Conservation (phyloP, 2,888 invertebrate species). For the Polylopha cassiicola region DNA sequence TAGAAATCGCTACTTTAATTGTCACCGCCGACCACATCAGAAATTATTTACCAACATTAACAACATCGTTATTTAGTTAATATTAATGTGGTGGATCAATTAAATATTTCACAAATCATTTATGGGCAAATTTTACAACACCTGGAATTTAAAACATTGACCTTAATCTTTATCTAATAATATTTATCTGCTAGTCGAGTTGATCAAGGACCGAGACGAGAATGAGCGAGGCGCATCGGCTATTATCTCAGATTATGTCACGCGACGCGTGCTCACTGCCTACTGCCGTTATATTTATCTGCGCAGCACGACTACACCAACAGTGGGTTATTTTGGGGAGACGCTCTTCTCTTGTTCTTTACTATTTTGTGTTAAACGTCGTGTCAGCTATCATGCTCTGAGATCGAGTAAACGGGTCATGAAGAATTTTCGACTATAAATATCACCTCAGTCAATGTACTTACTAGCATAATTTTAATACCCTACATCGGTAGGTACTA, state of each 20-base stretch:
- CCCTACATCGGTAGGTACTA: too few species aligned
- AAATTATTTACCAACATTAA: too few species aligned
- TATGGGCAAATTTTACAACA: too few species aligned
- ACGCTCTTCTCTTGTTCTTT: constrained; percentile 55
- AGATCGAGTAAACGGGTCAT: constrained; percentile 47
- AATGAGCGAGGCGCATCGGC: constrained; percentile 17
- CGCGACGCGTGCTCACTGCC: constrained; percentile 42
- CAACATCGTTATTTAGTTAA: too few species aligned
- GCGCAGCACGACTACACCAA: constrained; percentile 46
- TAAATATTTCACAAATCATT: too few species aligned
- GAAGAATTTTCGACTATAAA: constrained; percentile 30
- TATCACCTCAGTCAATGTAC: constrained; percentile 29
- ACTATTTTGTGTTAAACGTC: constrained; percentile 46
- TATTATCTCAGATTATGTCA: constrained; percentile 42
- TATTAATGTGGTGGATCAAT: too few species aligned
- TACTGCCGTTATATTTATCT: constrained; percentile 54
- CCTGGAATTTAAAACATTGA: background rate
- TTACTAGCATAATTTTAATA: too few species aligned
- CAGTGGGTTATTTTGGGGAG: constrained; percentile 58
- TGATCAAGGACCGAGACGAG: constrained; percentile 14
- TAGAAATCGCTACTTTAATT: too few species aligned
- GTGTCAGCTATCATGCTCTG: constrained; percentile 27
- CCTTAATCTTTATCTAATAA: background rate
- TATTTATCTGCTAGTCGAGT: constrained; percentile 12
- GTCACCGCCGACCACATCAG: too few species aligned